These are phyloP conservation scores for Balaeniceps rex DNA, from an alignment of 2,113 vertebrate genomes.

Conservation along the genomic window DNA sequence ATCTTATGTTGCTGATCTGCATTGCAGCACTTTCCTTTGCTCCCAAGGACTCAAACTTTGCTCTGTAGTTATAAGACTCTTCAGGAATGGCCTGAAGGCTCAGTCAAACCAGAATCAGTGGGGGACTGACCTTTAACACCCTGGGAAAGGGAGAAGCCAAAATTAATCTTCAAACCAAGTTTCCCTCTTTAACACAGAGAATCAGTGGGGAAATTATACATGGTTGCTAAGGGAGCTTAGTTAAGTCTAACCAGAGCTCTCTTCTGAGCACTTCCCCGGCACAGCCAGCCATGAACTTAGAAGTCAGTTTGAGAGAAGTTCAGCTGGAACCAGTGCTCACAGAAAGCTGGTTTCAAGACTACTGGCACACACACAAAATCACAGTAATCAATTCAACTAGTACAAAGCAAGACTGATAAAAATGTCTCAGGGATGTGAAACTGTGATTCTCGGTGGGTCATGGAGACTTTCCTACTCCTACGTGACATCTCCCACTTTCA, in stretches of 20 bases:
- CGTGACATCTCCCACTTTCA: neutral
- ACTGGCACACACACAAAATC: neutral
- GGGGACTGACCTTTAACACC: constrained; percentile 1
- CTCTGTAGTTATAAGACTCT: neutral
- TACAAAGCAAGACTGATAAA: neutral
- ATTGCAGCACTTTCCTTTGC: constrained; percentile 8
- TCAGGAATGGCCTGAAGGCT: constrained; percentile 8
- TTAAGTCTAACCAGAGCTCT: neutral
- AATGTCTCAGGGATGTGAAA: neutral
- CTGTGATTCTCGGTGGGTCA: neutral
- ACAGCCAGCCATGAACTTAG: neutral
- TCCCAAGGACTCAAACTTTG: neutral
- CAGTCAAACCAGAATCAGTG: neutral
- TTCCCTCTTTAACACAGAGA: neutral
- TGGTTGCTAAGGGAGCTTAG: neutral
- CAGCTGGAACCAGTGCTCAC: neutral
- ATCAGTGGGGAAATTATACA: neutral
- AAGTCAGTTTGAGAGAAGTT: neutral
- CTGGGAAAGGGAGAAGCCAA: neutral
- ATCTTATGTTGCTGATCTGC: neutral
- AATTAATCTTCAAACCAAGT: constrained; percentile 11
- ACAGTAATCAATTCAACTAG: neutral
- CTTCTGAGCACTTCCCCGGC: neutral
- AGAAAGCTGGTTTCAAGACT: neutral
- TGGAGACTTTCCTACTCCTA: neutral